A percentile compares a stretch with the other conserved stretches of the same genome.
Conservation (phyloP, 2,113 vertebrate genomes). For the Zosterops pallidus region DNA sequence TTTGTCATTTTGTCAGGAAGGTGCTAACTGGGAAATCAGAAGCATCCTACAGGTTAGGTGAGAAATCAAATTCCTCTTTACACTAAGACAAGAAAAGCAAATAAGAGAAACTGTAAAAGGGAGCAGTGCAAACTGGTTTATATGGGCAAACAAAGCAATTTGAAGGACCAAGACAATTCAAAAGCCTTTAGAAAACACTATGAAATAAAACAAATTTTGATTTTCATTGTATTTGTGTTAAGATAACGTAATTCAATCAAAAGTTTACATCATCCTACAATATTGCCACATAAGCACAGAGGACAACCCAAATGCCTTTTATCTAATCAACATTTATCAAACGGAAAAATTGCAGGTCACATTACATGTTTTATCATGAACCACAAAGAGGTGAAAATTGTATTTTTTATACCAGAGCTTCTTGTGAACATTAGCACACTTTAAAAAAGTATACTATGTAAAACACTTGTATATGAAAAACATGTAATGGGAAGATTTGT, state of each 20-base stretch:
- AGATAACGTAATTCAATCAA: constrained; percentile 1
- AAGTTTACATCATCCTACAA: not conserved
- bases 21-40: not conserved
- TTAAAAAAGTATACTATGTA: not conserved
- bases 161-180: not conserved
- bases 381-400: not conserved
- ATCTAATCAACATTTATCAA: constrained; percentile 12
- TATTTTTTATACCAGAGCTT: not conserved
- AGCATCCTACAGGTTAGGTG: not conserved
- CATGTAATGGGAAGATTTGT: not conserved
- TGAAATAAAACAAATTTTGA: not conserved
- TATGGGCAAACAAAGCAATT: not conserved
- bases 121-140: not conserved
- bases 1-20: not conserved
- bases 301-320: not conserved
- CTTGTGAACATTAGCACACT: not conserved
- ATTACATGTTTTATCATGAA: not conserved
- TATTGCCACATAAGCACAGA: not conserved
- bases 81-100: not conserved
- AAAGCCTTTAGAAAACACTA: not conserved
- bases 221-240: not conserved
- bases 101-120: not conserved
- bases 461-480: not conserved
- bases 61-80: not conserved
- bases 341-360: not conserved